These are phyloP conservation scores for Nyctibius grandis DNA, from an alignment of 2,797 vertebrate species.

Conservation along the genomic window DNA sequence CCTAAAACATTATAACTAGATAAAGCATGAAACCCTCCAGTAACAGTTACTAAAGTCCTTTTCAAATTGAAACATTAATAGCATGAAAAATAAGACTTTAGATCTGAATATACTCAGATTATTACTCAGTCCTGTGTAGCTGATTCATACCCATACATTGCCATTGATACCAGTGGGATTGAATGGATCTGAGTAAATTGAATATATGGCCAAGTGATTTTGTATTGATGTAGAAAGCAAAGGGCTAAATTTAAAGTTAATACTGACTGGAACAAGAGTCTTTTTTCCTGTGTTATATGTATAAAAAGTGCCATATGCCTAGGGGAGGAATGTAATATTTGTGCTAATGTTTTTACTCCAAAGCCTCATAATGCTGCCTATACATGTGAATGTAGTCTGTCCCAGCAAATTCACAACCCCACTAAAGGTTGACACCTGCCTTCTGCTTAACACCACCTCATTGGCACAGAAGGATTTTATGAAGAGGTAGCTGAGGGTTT, in stretches of 20 bases:
- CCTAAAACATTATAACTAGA: neutral
- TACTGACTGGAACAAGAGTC: neutral
- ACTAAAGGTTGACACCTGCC: neutral
- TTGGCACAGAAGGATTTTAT: neutral
- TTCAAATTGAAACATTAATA: neutral
- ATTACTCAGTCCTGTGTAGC: neutral
- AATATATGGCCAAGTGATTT: neutral
- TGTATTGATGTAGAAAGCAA: neutral
- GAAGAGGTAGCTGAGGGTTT: neutral
- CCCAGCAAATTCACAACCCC: neutral
- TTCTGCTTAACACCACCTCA: neutral
- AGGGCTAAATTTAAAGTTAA: neutral
- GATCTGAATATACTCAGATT: neutral
- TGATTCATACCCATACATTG: neutral
- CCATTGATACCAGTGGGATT: neutral
- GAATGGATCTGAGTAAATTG: neutral
- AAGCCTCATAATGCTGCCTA: neutral
- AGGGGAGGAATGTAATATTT: neutral
- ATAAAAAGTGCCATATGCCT: neutral
- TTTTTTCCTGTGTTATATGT: neutral
- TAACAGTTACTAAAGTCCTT: neutral
- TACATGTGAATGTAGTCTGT: accelerated
- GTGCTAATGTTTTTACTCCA: neutral
- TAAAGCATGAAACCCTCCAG: neutral
- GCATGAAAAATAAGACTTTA: neutral